These are phyloP conservation scores for Eremophila alpestris DNA, from an alignment of 2,797 vertebrate genomes.

Conservation along the genomic window DNA sequence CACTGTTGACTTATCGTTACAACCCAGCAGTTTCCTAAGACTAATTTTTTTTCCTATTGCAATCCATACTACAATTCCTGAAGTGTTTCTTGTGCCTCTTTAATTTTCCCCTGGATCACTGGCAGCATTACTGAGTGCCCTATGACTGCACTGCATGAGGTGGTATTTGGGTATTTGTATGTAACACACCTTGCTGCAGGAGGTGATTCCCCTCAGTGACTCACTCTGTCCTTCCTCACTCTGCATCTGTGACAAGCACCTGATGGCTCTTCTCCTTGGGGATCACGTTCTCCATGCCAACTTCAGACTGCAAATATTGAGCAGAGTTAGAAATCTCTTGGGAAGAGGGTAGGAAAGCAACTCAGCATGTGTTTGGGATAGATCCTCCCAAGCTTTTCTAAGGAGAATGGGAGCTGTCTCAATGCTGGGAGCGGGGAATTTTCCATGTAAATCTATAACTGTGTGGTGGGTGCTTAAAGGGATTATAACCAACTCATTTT, in stretches of 20 bases:
- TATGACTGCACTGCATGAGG: neutral
- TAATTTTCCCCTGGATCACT: neutral
- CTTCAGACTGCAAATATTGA: neutral
- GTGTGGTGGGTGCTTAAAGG: neutral
- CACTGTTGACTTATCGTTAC: neutral
- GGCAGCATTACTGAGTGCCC: neutral
- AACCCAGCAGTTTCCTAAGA: neutral
- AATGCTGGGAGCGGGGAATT: neutral
- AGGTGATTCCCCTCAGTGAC: neutral
- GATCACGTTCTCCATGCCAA: neutral
- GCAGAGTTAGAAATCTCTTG: neutral
- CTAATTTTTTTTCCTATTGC: neutral
- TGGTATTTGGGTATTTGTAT: neutral
- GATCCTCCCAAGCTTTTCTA: neutral
- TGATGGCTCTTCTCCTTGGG: neutral
- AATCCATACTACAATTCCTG: neutral
- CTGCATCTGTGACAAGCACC: accelerated
- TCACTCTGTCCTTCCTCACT: neutral
- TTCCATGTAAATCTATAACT: neutral
- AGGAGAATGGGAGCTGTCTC: neutral
- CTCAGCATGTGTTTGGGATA: neutral
- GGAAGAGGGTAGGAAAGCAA: neutral
- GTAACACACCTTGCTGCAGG: neutral
- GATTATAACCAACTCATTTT: neutral
- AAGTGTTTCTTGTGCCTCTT: neutral